A percentile compares a stretch with the other conserved stretches of the same genome.
phyloP scores from a whole-genome alignment of 2,113 vertebrate genomes.

The Meleagris gallopavo region DNA sequence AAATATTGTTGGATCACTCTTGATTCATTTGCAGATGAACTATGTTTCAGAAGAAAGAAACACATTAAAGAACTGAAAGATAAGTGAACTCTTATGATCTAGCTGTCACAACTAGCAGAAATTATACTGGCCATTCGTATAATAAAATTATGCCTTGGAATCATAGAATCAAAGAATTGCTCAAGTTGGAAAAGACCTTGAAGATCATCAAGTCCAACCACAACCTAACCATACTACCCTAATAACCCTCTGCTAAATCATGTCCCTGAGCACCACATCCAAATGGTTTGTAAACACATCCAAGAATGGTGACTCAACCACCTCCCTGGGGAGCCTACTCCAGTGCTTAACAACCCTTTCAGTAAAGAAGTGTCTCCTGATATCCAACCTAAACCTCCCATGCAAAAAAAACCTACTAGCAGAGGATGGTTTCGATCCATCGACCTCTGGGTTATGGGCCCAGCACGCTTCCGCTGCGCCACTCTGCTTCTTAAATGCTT shows the following conservation, averaged over 20 bases:
- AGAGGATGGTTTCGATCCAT: slow-evolving; percentile 51
- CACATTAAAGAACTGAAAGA: not conserved
- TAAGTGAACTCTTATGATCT: not conserved
- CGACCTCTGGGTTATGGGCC: slow-evolving; percentile 43
- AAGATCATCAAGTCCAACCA: no score
- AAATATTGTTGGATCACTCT: not conserved
- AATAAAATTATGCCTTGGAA: not conserved
- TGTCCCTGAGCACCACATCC: no score
- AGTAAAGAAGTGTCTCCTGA: no score
- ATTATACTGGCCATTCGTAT: not conserved
- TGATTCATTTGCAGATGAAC: not conserved
- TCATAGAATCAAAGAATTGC: no score
- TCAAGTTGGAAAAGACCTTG: no score
- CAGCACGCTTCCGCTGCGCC: slow-evolving; percentile 54
- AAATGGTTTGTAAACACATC: no score
- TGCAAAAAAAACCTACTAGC: not conserved
- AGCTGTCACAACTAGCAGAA: not conserved
- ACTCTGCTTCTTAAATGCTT: not conserved
- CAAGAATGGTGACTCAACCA: no score
- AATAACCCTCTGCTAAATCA: no score
- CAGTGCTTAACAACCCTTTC: no score
- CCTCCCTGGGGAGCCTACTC: no score
- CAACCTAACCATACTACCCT: no score
- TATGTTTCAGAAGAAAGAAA: not conserved
- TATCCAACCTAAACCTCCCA: no score